Conservation (phyloP, 2,888 invertebrate species). For the Eupithecia vulgata region DNA sequence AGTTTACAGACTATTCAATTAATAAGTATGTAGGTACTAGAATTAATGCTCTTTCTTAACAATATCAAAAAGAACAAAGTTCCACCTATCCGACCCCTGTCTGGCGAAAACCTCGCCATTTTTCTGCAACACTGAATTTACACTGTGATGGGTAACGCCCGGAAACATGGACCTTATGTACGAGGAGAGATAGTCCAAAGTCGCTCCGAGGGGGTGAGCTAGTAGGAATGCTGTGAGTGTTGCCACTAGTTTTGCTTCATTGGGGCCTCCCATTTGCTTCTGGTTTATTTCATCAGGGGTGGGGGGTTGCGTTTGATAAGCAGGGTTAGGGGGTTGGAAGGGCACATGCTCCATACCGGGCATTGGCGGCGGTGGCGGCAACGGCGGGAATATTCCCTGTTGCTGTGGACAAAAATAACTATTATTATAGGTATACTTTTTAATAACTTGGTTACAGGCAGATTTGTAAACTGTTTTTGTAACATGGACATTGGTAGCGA, state of each 20-base stretch:
- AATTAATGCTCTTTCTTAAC: constrained; percentile 49
- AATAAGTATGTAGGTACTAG: neutral
- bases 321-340: constrained; percentile 44
- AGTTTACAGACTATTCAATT: neutral
- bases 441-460: no score
- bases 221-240: constrained; percentile 72
- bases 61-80: constrained; percentile 60
- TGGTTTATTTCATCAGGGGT: constrained; percentile 42
- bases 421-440: neutral
- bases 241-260: constrained; percentile 72
- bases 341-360: constrained; percentile 37
- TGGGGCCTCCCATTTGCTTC: neutral
- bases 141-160: constrained; percentile 53
- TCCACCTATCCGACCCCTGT: constrained; percentile 64
- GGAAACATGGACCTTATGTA: constrained; percentile 68
- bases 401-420: constrained; percentile 11
- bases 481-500: neutral
- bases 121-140: constrained; percentile 59
- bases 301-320: constrained; percentile 28
- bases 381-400: constrained; percentile 46
- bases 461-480: neutral
- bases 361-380: constrained; percentile 52
- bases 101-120: constrained; percentile 63
- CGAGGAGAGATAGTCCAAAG: constrained; percentile 66
- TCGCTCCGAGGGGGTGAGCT: constrained; percentile 70